Evolutionary conservation across 2,113 vertebrate genomes (phyloP), one percentile per base, ranked within the genome.

Genomic region (Ptychochromis oligacanthus): DNA sequence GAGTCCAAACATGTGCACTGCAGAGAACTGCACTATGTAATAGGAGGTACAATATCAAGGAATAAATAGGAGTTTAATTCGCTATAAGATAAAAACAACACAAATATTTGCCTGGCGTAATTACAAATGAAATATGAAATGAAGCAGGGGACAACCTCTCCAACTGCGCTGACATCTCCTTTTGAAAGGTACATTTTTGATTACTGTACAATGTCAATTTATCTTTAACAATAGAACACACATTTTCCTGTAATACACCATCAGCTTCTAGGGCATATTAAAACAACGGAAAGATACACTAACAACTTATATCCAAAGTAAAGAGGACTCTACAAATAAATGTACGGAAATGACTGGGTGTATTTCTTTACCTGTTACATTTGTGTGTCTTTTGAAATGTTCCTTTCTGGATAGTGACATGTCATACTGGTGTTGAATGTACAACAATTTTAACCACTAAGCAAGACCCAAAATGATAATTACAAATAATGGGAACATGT

Each of bases 1-100:
- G 91, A 90, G 91, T 90, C 76, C 80, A 86, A 79, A 90, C 5
- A 59, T 13, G 20, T 75, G 74, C 62, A 90, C 65, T 91, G 60
- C 90, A 91, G 1, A 22, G 34, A 62, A 60, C 8, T 31, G 2
- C 38, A 38, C 6, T 1, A 17, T 58, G 3, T 6, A 82, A 15
- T 1, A 56, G 0, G 6, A 24, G 11, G 24, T 24, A 28, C 6
- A 74, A 12, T 43, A 67, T 24, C 0, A 75, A 74, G 7, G 64
- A 52, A 72, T 1, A 5, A 38, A 36, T 49, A 3, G 24, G 1
- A 62, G 5, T 58, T 20, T 2, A 13, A 78, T 26, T 31, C 2
- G 26, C 38, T 52, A 40, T 4, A 74, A 20, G 64, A 60, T 10
- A 1, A 6, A 20, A 17, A 49, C 18, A 77, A 26, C 24, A 43